Base-by-base conservation (phyloP, 2,797 vertebrate genomes). In the Diplodus sargus region DNA sequence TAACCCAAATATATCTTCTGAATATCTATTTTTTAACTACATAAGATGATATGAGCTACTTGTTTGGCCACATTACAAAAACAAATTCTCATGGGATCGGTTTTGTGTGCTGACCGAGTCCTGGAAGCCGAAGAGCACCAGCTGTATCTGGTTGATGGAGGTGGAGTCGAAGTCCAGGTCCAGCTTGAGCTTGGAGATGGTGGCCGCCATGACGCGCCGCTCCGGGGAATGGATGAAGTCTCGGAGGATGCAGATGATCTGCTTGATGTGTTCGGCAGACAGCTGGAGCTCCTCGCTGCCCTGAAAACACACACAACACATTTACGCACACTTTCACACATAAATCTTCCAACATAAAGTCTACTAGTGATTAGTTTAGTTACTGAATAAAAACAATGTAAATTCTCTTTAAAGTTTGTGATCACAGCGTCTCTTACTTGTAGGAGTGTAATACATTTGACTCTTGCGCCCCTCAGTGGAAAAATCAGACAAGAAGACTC, bases 101-200 rank as follows among this genome's bases (percentile, higher is more conserved):
- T 39, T 63, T 62, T 39, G 18, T 5, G 23, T 15, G 48, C 94
- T 96, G 89, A 99, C 98, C 1, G 97, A 97, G 93, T 98, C 97
- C 92, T 99, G 98, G 91, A 99, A 99, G 70, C 97, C 97, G 71
- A 98, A 99, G 52, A 99, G 93, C 47, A 98, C 96, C 88, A 99
- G 93, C 72, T 99, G 97, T 79, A 99, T 97, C 94, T 99, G 98
- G 90, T 95, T 97, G 93, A 99, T 98, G 85, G 96, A 97, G 25
- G 95, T 96, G 87, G 96, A 97, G 93, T 99, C 97, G 6, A 99
- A 99, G 86, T 98, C 96, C 62, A 99, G 95, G 92, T 98, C 97
- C 85, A 97, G 92, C 87, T 99, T 98, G 68, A 99, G 85, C 69
- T 98, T 97, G 76, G 96, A 97, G 92, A 99, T 97, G 74, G 96